phyloP scores from a whole-genome alignment of 2,113 vertebrate genomes.

The Microcebus ravelobensis region DNA sequence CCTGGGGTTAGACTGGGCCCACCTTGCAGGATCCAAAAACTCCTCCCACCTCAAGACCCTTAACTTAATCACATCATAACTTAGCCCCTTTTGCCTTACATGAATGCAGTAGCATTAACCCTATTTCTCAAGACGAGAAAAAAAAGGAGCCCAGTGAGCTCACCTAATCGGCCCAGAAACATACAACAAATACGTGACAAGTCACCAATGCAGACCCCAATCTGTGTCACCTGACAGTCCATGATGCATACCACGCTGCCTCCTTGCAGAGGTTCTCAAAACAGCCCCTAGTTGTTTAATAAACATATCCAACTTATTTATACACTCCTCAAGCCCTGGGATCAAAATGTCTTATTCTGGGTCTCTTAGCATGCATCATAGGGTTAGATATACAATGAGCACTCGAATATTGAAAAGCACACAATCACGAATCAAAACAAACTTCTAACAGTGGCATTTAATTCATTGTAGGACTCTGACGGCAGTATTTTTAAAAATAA shows the following conservation, averaged over 20 bases:
- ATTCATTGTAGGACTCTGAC: neutral
- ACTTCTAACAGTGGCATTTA: neutral
- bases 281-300: neutral
- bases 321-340: neutral
- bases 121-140: neutral
- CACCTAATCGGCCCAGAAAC: too few relatives aligned
- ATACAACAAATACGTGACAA: neutral
- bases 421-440: neutral
- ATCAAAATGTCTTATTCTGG: neutral
- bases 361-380: neutral
- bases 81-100: neutral
- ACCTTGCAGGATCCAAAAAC: neutral
- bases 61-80: neutral
- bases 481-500: neutral
- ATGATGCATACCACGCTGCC: too few relatives aligned
- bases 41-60: neutral
- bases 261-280: neutral
- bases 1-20: neutral
- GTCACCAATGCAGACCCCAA: neutral
- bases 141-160: neutral
- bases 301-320: neutral
- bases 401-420: neutral
- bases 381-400: accelerated
- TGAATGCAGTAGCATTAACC: neutral
- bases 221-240: neutral